phyloP scores from a whole-genome alignment of 2,113 vertebrate genomes.

The Cebus imitator region DNA sequence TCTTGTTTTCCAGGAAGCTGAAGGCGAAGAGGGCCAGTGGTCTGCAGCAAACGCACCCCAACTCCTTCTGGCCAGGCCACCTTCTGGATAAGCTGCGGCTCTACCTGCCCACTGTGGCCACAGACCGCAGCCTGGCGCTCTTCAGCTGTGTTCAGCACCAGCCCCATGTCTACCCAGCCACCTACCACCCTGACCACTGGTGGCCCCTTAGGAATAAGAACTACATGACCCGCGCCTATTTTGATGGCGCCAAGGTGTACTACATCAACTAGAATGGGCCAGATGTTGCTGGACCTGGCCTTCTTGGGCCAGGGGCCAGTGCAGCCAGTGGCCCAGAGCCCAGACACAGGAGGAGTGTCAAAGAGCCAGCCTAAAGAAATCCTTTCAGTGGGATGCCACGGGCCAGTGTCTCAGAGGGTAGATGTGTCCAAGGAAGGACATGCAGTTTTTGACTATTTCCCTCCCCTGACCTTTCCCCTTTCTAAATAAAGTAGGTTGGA shows the following conservation, averaged over 20 bases:
- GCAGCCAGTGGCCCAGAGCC: not conserved
- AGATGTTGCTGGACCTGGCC: not conserved
- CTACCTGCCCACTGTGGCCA: constrained; percentile 58
- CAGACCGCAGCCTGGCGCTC: not conserved
- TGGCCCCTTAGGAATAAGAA: constrained; percentile 16
- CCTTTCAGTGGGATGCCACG: not conserved
- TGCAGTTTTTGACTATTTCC: not conserved
- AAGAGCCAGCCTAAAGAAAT: not conserved
- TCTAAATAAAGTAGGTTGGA: constrained; percentile 54
- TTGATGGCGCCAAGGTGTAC: constrained; percentile 39
- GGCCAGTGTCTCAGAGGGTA: not conserved
- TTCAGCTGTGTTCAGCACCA: constrained; percentile 54
- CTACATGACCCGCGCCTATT: not conserved
- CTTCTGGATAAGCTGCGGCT: constrained; percentile 79
- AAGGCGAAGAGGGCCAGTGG: not conserved
- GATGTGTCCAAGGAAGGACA: not conserved
- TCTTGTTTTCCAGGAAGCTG: constrained; percentile 66
- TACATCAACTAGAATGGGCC: not conserved
- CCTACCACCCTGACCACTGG: constrained; percentile 10
- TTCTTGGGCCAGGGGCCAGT: not conserved
- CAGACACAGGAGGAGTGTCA: not conserved
- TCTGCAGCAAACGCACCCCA: constrained; percentile 8
- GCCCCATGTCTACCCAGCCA: not conserved
- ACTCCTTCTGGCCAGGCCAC: constrained; percentile 80
- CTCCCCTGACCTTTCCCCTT: constrained; percentile 23